Conservation (phyloP, 1,140 invertebrate genomes). For the Cydia fagiglandana region DNA sequence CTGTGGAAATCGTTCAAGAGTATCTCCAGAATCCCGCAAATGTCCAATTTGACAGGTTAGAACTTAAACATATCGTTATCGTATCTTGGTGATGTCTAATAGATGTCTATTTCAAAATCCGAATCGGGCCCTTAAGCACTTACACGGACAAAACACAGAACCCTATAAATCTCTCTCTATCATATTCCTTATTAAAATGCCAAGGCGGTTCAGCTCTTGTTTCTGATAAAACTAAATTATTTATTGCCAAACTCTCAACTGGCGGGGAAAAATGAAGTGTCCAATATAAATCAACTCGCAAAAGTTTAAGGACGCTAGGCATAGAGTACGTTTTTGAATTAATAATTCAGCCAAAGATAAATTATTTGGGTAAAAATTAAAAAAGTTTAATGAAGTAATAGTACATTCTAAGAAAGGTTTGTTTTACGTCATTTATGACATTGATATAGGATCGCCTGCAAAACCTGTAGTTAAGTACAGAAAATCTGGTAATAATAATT, state of each 20-base stretch:
- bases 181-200: constrained; percentile 1
- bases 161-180: neutral
- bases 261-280: neutral
- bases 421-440: no score
- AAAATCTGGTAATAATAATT: no score
- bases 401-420: no score
- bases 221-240: constrained; percentile 9
- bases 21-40: no score
- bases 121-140: no score
- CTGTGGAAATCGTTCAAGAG: no score
- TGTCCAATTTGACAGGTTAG: no score
- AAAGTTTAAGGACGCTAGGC: constrained; percentile 6
- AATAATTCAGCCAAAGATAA: neutral
- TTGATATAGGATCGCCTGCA: no score
- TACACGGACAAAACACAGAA: neutral
- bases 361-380: neutral
- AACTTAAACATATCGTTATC: no score
- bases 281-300: neutral
- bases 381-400: neutral
- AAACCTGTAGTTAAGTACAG: no score
- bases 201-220: constrained; percentile 1
- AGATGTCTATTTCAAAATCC: no score
- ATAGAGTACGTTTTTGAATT: neutral
- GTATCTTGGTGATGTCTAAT: no score
- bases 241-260: constrained; percentile 2